These are phyloP conservation scores for Metopia argyrocephala DNA, from an alignment of 2,888 invertebrate species.

Conservation along the genomic window DNA sequence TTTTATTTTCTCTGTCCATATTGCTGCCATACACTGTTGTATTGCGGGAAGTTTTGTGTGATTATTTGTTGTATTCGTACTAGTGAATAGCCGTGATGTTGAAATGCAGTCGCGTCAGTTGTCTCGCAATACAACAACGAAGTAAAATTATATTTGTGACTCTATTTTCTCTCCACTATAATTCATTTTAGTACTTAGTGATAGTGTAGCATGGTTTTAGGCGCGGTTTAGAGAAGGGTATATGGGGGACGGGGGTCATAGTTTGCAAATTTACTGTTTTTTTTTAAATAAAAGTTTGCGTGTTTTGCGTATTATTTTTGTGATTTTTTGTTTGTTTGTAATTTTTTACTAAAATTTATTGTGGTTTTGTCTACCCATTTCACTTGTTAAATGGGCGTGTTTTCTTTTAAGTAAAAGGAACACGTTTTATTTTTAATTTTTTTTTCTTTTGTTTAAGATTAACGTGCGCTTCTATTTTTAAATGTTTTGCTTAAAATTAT, in stretches of 20 bases:
- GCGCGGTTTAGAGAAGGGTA: not conserved
- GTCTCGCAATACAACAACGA: slow-evolving; percentile 42
- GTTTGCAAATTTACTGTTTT: not conserved
- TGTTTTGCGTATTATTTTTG: slow-evolving; percentile 9
- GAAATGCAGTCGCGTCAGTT: slow-evolving; percentile 71
- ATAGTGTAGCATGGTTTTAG: slow-evolving; percentile 1
- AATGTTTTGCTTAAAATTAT: slow-evolving; percentile 10
- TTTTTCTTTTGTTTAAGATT: slow-evolving; percentile 37
- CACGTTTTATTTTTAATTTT: slow-evolving; percentile 32
- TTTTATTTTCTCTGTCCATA: slow-evolving; percentile 15
- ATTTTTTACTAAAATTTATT: slow-evolving; percentile 25
- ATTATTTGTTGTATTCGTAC: not conserved
- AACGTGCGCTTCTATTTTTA: slow-evolving; percentile 38
- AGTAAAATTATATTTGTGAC: slow-evolving; percentile 1
- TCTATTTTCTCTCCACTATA: slow-evolving; percentile 4
- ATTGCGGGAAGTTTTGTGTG: slow-evolving; percentile 21
- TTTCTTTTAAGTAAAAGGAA: slow-evolving; percentile 6
- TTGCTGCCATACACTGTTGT: not conserved
- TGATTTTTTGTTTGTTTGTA: not conserved
- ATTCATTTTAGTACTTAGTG: slow-evolving; percentile 13
- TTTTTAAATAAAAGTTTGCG: slow-evolving; percentile 37
- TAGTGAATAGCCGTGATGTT: slow-evolving; percentile 49
- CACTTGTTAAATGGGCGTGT: slow-evolving; percentile 45
- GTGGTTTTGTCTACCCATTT: slow-evolving; percentile 38
- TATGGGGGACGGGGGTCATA: not conserved